Percentiles rank a stretch among this genome's conserved stretches.
phyloP scores from a whole-genome alignment of 2,113 vertebrate species.

The Pollimyrus isidori region DNA sequence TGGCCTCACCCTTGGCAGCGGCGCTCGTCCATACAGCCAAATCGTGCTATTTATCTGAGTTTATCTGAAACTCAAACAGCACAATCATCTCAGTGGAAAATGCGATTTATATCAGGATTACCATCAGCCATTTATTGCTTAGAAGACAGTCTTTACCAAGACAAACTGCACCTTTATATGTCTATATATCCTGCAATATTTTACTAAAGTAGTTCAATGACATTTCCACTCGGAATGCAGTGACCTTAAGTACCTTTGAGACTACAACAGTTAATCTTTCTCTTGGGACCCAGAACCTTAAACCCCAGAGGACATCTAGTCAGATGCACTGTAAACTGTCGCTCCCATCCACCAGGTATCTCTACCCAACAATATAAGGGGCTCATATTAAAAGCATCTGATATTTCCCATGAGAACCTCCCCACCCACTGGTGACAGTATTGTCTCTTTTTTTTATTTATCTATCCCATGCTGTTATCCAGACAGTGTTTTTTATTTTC shows the following conservation, averaged over 20 bases:
- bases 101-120: background rate
- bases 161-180: background rate
- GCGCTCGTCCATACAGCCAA: background rate
- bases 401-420: background rate
- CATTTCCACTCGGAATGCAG: background rate
- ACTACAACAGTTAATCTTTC: background rate
- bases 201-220: background rate
- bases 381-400: background rate
- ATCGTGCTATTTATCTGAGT: too few relatives aligned
- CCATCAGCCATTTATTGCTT: background rate
- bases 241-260: background rate
- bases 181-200: constrained; percentile 1
- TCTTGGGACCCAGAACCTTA: background rate
- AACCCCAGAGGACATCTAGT: background rate
- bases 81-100: background rate
- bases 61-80: constrained; percentile 13
- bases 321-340: background rate
- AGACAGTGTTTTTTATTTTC: background rate
- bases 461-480: background rate
- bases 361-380: background rate
- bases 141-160: background rate
- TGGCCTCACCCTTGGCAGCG: background rate
- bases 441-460: background rate
- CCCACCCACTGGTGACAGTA: background rate
- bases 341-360: background rate